Conservation (phyloP, 2,888 invertebrate genomes). For the Lottia gigantea region DNA sequence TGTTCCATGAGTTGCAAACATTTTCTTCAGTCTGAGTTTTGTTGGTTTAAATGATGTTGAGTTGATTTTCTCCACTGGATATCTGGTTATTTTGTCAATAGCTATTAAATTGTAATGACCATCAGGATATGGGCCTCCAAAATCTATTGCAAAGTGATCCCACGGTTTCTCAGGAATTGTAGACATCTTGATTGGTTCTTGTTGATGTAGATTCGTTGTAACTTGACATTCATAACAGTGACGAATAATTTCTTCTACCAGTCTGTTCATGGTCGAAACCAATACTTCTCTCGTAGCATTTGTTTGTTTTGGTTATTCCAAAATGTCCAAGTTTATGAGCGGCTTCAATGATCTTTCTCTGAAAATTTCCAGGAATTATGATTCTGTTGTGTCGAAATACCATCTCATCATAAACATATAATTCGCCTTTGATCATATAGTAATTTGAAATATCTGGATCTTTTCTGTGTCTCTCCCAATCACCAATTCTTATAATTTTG, state of each 20-base stretch:
- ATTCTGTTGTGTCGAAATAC: constrained; percentile 18
- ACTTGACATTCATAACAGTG: constrained; percentile 18
- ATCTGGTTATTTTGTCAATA: no score
- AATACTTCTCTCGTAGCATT: constrained; percentile 15
- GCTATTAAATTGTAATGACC: not conserved
- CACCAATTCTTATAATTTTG: constrained; percentile 5
- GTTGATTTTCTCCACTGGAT: no score
- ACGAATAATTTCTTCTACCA: constrained; percentile 13
- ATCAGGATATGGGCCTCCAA: not conserved
- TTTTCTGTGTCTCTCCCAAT: constrained; percentile 16
- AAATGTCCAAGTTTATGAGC: constrained; percentile 19
- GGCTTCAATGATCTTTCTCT: constrained; percentile 16
- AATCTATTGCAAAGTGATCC: not conserved
- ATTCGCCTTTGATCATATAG: constrained; percentile 12
- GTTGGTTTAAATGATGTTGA: constrained; percentile 17
- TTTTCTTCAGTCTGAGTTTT: constrained; percentile 16
- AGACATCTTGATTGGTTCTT: not conserved
- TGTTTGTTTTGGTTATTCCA: constrained; percentile 18
- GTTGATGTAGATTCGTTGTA: not conserved
- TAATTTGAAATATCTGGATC: constrained; percentile 13
- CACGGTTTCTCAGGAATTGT: not conserved
- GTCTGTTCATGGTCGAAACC: constrained; percentile 14
- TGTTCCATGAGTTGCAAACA: constrained; percentile 29
- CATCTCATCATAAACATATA: constrained; percentile 14
- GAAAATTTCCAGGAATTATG: constrained; percentile 15